Percentiles rank a stretch among this genome's conserved stretches.
These are phyloP conservation scores for Cheilosia vulpina DNA, from an alignment of 2,888 invertebrate genomes.

Conservation along the genomic window DNA sequence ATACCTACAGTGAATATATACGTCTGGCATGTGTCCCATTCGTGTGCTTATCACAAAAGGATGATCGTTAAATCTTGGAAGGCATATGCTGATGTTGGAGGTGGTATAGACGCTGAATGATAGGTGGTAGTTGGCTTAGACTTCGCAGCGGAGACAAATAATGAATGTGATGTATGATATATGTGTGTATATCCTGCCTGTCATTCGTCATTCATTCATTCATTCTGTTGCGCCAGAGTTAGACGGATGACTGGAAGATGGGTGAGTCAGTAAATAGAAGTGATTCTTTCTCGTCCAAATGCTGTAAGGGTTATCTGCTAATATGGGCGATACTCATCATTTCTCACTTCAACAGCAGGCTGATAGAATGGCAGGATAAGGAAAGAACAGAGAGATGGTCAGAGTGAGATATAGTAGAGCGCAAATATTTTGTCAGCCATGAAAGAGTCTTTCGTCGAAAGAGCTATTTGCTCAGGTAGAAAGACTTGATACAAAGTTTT, in stretches of 20 bases:
- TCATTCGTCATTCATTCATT: slow-evolving; percentile 61
- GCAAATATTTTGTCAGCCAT: slow-evolving; percentile 24
- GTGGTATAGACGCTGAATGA: not conserved
- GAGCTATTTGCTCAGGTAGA: not conserved
- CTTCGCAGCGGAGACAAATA: slow-evolving; percentile 16
- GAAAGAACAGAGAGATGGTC: not conserved
- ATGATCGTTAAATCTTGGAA: slow-evolving; percentile 64
- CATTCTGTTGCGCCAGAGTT: not conserved
- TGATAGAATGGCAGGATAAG: slow-evolving; percentile 8
- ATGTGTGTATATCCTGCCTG: slow-evolving; percentile 53
- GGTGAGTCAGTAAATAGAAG: slow-evolving; percentile 49
- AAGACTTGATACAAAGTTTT: not conserved
- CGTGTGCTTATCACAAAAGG: slow-evolving; percentile 66
- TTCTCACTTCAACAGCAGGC: slow-evolving; percentile 34
- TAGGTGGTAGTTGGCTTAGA: slow-evolving; percentile 9
- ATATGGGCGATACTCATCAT: slow-evolving; percentile 59
- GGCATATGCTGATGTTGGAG: slow-evolving; percentile 8
- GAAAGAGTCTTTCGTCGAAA: slow-evolving; percentile 7
- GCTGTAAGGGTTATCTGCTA: slow-evolving; percentile 43
- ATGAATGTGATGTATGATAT: slow-evolving; percentile 46
- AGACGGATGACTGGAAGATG: slow-evolving; percentile 16
- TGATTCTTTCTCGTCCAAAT: slow-evolving; percentile 37
- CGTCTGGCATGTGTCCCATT: slow-evolving; percentile 50
- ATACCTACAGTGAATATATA: slow-evolving; percentile 14
- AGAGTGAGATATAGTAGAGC: slow-evolving; percentile 7